phyloP scores from a whole-genome alignment of 2,113 vertebrate genomes.

The Heteronetta atricapilla region DNA sequence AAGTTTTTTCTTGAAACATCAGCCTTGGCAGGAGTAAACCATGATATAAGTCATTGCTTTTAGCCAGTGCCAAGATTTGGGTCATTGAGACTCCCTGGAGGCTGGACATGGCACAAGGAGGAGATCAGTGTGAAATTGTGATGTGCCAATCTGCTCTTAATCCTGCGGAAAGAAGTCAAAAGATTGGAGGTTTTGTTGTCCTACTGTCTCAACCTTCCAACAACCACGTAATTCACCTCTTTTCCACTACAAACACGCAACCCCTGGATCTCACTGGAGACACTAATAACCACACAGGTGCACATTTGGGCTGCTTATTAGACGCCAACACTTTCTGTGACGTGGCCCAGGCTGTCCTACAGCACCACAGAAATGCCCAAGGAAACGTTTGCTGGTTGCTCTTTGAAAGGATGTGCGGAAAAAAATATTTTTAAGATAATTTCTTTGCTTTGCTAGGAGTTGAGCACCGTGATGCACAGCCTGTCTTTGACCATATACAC shows the following conservation, averaged over 20 bases:
- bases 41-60: background rate
- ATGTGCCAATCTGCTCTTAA: background rate
- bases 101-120: background rate
- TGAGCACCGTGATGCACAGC: background rate
- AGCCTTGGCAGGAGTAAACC: background rate
- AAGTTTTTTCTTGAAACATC: background rate
- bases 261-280: background rate
- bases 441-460: background rate
- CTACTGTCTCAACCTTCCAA: background rate
- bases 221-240: background rate
- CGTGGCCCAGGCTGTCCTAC: background rate
- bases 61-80: background rate
- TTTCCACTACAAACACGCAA: background rate
- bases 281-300: background rate
- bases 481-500: background rate
- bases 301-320: background rate
- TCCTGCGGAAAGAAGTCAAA: background rate
- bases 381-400: background rate
- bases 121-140: background rate
- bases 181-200: fast-evolving
- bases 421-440: background rate
- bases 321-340: background rate
- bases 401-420: background rate
- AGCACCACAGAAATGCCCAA: background rate
- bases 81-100: background rate